Evolutionary conservation across 2,113 vertebrate species (phyloP).

Genomic region (Sapajus apella): DNA sequence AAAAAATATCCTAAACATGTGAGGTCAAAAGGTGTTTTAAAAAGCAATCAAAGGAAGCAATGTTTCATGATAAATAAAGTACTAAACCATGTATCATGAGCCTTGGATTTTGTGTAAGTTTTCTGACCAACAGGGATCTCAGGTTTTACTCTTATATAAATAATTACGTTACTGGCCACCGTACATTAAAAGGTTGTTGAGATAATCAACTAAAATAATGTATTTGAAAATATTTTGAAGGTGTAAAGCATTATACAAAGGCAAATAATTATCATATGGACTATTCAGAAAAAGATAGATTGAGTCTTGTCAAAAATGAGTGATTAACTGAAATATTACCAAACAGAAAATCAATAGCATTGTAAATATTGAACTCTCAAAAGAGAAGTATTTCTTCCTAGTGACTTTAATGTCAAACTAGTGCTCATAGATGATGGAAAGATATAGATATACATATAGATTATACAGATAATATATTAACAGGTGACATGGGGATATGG

Average conservation of each 20-base stretch:
- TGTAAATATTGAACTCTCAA: neutral
- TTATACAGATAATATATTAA: neutral
- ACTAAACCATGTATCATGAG: neutral
- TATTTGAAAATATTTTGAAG: neutral
- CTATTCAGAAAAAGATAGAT: neutral
- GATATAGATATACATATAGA: neutral
- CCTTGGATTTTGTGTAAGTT: neutral
- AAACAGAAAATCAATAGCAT: neutral
- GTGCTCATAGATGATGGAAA: neutral
- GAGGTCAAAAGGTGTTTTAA: neutral
- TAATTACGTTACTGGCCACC: neutral
- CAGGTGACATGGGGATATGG: neutral
- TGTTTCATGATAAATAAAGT: neutral
- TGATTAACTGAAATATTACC: neutral
- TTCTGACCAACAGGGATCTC: neutral
- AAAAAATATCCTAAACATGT: neutral
- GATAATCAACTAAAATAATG: neutral
- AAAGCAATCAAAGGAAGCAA: neutral
- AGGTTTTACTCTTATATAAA: neutral
- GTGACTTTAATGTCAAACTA: neutral
- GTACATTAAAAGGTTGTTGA: neutral
- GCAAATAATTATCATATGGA: neutral
- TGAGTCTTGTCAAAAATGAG: neutral
- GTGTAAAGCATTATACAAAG: neutral
- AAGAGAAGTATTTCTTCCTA: neutral